phyloP scores from a whole-genome alignment of 2,797 vertebrate genomes.

The Lepus oiostolus region DNA sequence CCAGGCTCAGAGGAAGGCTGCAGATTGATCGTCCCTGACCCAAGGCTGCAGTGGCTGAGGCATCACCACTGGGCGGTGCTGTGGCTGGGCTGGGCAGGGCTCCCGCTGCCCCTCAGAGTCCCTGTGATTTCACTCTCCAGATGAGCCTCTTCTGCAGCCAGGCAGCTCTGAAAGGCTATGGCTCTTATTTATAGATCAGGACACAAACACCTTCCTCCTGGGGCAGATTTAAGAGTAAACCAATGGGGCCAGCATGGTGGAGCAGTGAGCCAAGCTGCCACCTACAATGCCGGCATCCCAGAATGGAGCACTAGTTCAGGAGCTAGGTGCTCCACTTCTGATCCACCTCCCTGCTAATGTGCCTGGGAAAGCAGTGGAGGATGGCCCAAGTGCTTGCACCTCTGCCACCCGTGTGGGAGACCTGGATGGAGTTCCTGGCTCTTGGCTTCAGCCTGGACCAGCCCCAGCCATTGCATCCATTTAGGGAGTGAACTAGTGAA shows the following conservation, averaged over 20 bases:
- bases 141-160: neutral
- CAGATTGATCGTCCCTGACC: neutral
- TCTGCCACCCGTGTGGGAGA: too few species aligned
- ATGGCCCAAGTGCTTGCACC: too few species aligned
- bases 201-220: neutral
- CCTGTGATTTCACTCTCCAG: neutral
- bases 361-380: too few species aligned
- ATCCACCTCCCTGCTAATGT: too few species aligned
- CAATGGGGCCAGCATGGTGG: neutral
- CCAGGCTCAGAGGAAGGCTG: neutral
- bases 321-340: too few species aligned
- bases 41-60: neutral
- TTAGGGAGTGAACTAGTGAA: too few species aligned
- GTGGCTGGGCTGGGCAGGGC: neutral
- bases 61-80: neutral
- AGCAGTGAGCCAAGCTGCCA: too few species aligned
- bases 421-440: too few species aligned
- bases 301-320: too few species aligned
- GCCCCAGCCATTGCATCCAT: too few species aligned
- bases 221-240: constrained; percentile 13
- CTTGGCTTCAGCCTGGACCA: too few species aligned
- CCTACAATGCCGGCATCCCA: too few species aligned
- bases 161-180: neutral
- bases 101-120: neutral
- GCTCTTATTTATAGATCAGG: neutral